Conservation (phyloP, 35 echinoderm and acorn worm species). For the Heliocidaris erythrogramma region DNA sequence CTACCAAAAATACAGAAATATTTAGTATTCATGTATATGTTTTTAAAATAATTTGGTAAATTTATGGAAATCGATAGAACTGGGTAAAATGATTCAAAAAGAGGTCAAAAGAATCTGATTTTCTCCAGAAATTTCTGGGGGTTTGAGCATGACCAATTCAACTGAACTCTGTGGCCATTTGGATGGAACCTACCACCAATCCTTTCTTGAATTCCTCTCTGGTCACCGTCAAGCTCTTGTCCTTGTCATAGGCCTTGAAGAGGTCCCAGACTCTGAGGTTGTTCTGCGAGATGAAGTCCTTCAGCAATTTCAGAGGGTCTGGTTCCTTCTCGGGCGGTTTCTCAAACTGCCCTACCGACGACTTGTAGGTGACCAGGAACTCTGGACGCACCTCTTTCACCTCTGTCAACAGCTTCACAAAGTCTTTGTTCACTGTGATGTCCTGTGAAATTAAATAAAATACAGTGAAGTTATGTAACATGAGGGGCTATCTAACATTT, state of each 20-base stretch:
- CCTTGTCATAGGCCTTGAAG: slow-evolving; percentile 94
- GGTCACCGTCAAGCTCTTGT: slow-evolving; percentile 88
- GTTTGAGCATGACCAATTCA: no score
- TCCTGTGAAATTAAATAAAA: slow-evolving; percentile 55
- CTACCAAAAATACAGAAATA: no score
- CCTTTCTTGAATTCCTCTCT: slow-evolving; percentile 92
- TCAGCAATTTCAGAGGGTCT: slow-evolving; percentile 71
- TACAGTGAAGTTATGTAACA: no score
- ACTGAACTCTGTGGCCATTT: no score
- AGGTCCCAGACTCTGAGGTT: slow-evolving; percentile 90
- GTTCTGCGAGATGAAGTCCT: slow-evolving; percentile 79
- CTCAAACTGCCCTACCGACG: slow-evolving; percentile 80
- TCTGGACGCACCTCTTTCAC: slow-evolving; percentile 55
- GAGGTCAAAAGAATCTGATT: no score
- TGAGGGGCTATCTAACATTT: neutral
- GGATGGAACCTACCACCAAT: slow-evolving; percentile 63
- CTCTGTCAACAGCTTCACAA: slow-evolving; percentile 63
- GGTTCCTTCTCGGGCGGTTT: slow-evolving; percentile 60
- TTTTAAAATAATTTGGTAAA: no score
- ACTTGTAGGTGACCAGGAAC: slow-evolving; percentile 71
- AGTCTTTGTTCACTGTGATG: slow-evolving; percentile 83
- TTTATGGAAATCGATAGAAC: no score
- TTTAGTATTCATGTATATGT: no score
- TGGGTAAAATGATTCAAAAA: no score
- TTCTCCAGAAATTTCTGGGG: no score